Base-by-base conservation (phyloP, 2,797 vertebrate species). In the Pantherophis vulpinus region DNA sequence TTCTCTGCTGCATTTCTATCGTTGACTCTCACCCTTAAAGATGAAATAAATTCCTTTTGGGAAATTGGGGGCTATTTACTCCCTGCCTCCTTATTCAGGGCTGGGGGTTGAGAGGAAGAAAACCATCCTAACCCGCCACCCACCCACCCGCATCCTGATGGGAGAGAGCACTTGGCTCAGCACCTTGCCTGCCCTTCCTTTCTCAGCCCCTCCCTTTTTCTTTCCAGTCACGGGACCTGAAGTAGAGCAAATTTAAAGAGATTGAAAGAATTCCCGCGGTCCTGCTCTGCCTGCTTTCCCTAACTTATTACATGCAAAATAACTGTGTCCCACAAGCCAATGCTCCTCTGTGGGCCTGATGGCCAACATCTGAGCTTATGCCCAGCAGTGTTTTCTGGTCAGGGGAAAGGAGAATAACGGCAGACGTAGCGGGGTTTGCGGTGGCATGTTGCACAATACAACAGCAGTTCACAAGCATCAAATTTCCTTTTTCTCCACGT, bases 401-500 rank as follows among this genome's bases (percentile, higher is more conserved):
- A n/a, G 29, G 63, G 4, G 63, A 63, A 63, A 2, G 1, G 2
- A 66, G 63, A n/a, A 12, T n/a, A 14, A 6, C 4, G 5, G 63
- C 63, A 66, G 27, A 13, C 0, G 10, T 4, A n/a, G 61, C 4
- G 4, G 1, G 12, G 12, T n/a, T 5, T n/a, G 4, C 27, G 4
- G 27, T 29, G 60, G 23, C 9, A 61, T 27, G 25, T 25, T 11
- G 9, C 61, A n/a, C 27, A 66, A 66, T 29, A 66, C 61, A n/a
- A 27, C 3, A 12, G 61, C 27, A 66, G 27, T 66, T 66, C 11
- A 66, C 61, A 66, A 66, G 61, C 61, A 29, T 5, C 29, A 5
- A 18, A n/a, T 66, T 66, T 66, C 61, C 27, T n/a, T 66, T 29
- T 66, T 66, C 27, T 66, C 61, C 61, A 66, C 4, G 11, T 13